Evolutionary conservation across 1,140 invertebrate genomes (phyloP).

Genomic region (Hesperophylax magnus): DNA sequence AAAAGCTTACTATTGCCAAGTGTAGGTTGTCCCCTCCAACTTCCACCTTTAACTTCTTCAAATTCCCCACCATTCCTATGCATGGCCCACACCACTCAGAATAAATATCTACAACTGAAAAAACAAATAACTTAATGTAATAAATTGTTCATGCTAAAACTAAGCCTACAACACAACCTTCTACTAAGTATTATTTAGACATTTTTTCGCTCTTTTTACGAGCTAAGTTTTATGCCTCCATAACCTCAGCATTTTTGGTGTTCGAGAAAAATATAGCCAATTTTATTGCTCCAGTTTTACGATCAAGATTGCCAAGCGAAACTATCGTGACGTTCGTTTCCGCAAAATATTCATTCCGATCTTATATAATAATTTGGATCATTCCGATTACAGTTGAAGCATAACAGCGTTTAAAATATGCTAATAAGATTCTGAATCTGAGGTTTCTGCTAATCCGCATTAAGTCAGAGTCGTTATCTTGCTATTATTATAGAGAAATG

Average conservation of each 20-base stretch:
- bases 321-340: background rate
- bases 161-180: too few relatives aligned
- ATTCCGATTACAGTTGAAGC: constrained; percentile 12
- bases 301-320: background rate
- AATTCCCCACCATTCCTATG: constrained; percentile 86
- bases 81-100: constrained; percentile 96
- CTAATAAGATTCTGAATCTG: background rate
- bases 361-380: constrained; percentile 6
- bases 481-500: constrained; percentile 29
- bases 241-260: too few relatives aligned
- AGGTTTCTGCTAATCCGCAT: constrained; percentile 4
- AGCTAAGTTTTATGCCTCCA: background rate
- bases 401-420: constrained; percentile 22
- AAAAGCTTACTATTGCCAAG: constrained; percentile 80
- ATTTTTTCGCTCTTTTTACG: background rate
- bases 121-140: constrained; percentile 31
- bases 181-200: too few relatives aligned
- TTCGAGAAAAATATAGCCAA: too few relatives aligned
- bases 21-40: constrained; percentile 86
- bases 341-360: too few relatives aligned
- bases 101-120: constrained; percentile 88
- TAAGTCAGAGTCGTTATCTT: constrained; percentile 1
- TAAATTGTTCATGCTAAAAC: too few relatives aligned
- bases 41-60: constrained; percentile 93
- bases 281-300: too few relatives aligned